Evolutionary conservation across 2,113 vertebrate genomes (phyloP).

Genomic region (Eidolon helvum): DNA sequence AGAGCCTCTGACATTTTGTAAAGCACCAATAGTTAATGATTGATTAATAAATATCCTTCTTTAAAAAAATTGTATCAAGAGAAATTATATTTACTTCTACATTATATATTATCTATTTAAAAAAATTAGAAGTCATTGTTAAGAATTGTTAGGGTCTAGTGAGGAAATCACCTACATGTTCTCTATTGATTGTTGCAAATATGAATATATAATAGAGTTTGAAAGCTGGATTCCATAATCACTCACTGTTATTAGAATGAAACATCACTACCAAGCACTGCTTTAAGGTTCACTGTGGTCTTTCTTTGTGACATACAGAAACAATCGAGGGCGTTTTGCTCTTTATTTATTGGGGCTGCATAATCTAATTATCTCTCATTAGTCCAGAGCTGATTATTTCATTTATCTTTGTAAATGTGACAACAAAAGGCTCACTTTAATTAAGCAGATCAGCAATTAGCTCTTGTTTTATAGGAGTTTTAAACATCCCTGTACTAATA

Average conservation of each 20-base stretch:
- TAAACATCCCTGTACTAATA: conserved; percentile 87
- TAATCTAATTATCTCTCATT: conserved; percentile 94
- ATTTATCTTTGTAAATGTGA: conserved; percentile 94
- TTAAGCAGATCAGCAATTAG: conserved; percentile 93
- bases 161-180: background rate
- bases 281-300: conserved; percentile 56
- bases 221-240: background rate
- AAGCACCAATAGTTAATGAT: background rate
- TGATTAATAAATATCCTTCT: background rate
- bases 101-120: background rate
- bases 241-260: conserved; percentile 17
- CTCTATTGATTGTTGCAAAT: background rate
- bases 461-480: conserved; percentile 89
- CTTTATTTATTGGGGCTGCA: conserved; percentile 88
- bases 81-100: conserved; percentile 34
- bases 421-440: conserved; percentile 91
- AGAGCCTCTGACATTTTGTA: background rate
- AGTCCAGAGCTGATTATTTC: conserved; percentile 92
- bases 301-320: conserved; percentile 71
- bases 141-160: background rate
- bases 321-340: conserved; percentile 81
- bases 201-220: background rate
- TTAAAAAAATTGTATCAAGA: background rate
- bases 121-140: background rate
- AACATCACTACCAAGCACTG: conserved; percentile 4